Base-by-base conservation (phyloP, 1,140 invertebrate genomes). In the Euwallacea similis region DNA sequence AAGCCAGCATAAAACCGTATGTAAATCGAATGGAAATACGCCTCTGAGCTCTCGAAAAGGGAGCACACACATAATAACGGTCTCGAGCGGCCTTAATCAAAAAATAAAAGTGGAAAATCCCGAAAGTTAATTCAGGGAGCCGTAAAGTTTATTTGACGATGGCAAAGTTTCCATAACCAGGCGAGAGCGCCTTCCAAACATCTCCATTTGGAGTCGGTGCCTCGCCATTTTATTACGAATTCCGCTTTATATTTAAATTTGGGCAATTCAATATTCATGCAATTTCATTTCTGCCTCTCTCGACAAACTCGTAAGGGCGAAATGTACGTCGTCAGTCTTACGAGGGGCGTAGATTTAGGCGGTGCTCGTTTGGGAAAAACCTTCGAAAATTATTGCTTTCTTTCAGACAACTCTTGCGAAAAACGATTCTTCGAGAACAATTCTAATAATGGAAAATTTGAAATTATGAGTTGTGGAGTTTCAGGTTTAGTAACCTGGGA, bases 161-260 rank as follows among this genome's bases (percentile, higher is more conserved):
- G 59, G 71, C 71, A 33, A 63, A 47, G 60, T 59, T 67, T 47
- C 66, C 68, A 58, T 73, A 70, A 71, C 66, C 67, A 56, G 21
- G 42, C n/a, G 69, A 60, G 60, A 71, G 56, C 60, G 68, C 73
- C 67, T 67, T 56, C 65, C 58, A 66, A 74, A 61, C 65, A 50
- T 55, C 54, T 68, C 71, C 68, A 75, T 75, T 75, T 71, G 71
- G 68, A 75, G 72, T 56, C 66, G 50, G 64, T 54, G 68, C 62
- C 53, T 15, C 72, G 71, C 72, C 74, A 71, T 77, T 77, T 77
- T 77, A 77, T 77, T 77, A 75, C 75, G 67, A 71, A 74, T 73
- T 73, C 76, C 75, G 76, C 76, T 77, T 77, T 77, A 77, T 77
- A 77, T 77, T 77, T 77, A 77, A 77, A 77, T 77, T 75, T 72